Evolutionary conservation across 2,113 vertebrate genomes (phyloP), one percentile per base, ranked within the genome.

Genomic region (Rattus rattus): DNA sequence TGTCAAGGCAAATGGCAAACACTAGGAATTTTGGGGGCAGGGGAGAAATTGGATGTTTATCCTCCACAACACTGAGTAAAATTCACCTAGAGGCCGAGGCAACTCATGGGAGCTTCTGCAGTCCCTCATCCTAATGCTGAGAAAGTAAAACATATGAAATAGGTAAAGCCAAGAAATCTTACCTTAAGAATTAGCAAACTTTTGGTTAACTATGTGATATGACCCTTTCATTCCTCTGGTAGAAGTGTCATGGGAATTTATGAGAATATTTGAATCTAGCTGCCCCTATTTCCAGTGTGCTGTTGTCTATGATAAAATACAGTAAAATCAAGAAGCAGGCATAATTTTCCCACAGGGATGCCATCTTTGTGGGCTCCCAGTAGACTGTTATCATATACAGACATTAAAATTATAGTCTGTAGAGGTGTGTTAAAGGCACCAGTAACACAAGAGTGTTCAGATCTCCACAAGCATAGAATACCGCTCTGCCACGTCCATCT

Each of bases 401-500:
- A 70, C 28, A 52, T 26, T 49, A 73, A 94, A 85, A 90, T 73
- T 72, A 49, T 26, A 79, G n/a, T 24, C 39, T 52, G 43, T 6
- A 90, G 85, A 88, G 89, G 28, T 49, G 47, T 16, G 26, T 67
- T 92, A 24, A 92, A 49, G 43, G 19, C 20, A 7, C 33, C 73
- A 75, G n/a, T 43, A 43, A 11, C 92, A 19, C 54, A 52, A 80
- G 39, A 10, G 6, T 63, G 7, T 8, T 16, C 8, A n/a, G 43
- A 2, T 86, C 26, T 5, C 89, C 28, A 87, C 26, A 33, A 20
- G 12, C 39, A 49, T 26, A 36, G 11, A 43, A 54, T 54, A 54
- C 7, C 7, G 52, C 63, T 54, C 12, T 39, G 39, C 0, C 61
- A 49, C 0, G 0, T 7, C 13, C 1, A 0, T 67, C 92, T 20